Evolutionary conservation across 2,797 vertebrate genomes (phyloP).

Genomic region (Myotis pilosus): DNA sequence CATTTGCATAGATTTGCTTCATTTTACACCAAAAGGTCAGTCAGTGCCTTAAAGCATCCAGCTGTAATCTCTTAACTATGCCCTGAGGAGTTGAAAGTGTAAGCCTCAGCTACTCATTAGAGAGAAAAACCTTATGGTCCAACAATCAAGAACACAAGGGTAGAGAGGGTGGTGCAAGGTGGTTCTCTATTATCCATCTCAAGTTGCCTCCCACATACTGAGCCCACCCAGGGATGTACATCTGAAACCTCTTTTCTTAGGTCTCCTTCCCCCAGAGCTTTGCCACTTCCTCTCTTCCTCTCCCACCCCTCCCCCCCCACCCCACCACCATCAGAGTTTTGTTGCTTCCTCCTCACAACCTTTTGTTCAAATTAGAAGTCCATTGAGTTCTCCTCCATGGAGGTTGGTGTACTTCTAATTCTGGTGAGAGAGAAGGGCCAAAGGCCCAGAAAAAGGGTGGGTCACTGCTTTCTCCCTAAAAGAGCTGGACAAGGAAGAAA

Average conservation of each 20-base stretch:
- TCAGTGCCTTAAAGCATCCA: background rate
- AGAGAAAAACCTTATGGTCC: background rate
- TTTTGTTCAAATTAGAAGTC: background rate
- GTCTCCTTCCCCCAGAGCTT: background rate
- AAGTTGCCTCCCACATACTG: background rate
- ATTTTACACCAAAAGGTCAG: slow-evolving; percentile 43
- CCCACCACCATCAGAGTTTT: background rate
- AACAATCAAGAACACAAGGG: background rate
- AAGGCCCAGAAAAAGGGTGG: background rate
- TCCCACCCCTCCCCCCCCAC: too few relatives aligned
- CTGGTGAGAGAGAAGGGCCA: background rate
- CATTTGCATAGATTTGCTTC: slow-evolving; percentile 7
- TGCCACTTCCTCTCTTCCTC: background rate
- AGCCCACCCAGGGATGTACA: background rate
- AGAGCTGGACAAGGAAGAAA: background rate
- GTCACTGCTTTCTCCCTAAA: background rate
- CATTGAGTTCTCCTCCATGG: background rate
- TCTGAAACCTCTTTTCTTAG: background rate
- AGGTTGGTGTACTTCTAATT: background rate
- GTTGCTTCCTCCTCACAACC: background rate
- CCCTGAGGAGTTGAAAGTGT: background rate
- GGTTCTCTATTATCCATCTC: background rate
- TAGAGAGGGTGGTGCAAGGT: background rate
- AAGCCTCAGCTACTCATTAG: background rate
- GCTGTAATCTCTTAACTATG: background rate